Evolutionary conservation across 2,797 vertebrate genomes (phyloP), one percentile per base, ranked within the genome.

Genomic region (Cyprinella venusta): DNA sequence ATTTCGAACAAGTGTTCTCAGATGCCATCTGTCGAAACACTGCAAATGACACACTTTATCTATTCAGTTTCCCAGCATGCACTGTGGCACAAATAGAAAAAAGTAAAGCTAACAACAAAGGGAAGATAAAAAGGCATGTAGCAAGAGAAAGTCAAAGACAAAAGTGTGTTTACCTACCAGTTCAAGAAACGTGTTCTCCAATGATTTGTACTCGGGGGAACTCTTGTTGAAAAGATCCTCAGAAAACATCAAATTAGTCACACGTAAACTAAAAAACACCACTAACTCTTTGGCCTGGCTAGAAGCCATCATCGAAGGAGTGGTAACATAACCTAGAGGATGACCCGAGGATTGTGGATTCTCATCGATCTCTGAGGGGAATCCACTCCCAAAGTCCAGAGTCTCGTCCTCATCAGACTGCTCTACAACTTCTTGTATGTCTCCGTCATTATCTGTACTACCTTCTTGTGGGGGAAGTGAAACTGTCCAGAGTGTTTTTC

Each of bases 211-310:
- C 84, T 98, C 97, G 26, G 92, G 86, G 0, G 97, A 99, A 59
- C 95, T 98, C 93, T 96, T 97, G 87, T 99, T 97, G 95, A 97
- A 98, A 87, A 99, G 95, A 92, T 96, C 94, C 4, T 96, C 93
- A 8, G 97, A 97, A 93, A 99, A 98, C 90, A 94, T 95, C 95
- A 98, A 94, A 94, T 98, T 98, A 87, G 97, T 97, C 18, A 99
- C 96, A 72, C 95, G 93, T 88, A 99, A 93, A 88, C 97, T 99
- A 95, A 99, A 98, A 93, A 99, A 98, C 80, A 99, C 96, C 82
- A 98, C 96, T 15, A 98, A 90, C 78, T 99, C 98, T 89, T 93
- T 96, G 91, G 92, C 94, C 85, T 89, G 93, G 86, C 93, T 85
- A 36, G 93, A 87, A 0, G 92, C 88, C 6, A 93, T 91, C 91